Evolutionary conservation across 2,888 invertebrate species (phyloP).

Genomic region (Cerceris rybyensis): DNA sequence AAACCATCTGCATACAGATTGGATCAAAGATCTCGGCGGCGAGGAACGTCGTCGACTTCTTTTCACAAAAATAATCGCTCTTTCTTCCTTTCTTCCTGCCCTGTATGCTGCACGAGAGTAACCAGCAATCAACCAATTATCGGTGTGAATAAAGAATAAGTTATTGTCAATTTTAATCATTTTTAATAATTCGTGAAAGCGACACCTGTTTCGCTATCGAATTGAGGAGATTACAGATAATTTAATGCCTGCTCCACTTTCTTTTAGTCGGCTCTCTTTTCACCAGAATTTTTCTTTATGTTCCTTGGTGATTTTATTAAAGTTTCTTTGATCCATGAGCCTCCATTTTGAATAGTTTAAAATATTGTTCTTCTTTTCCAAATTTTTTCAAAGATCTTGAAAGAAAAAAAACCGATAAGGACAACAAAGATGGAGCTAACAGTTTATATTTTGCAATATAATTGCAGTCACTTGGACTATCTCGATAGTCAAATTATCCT

Average conservation of each 20-base stretch:
- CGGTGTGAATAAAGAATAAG: constrained; percentile 25
- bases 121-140: constrained; percentile 46
- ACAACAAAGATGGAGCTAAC: too few species aligned
- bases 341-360: too few species aligned
- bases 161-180: constrained; percentile 30
- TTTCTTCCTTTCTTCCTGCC: constrained; percentile 16
- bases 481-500: too few species aligned
- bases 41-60: background rate
- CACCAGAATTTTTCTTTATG: too few species aligned
- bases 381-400: too few species aligned
- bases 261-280: background rate
- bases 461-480: too few species aligned
- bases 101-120: background rate
- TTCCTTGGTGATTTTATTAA: too few species aligned
- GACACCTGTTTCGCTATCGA: background rate
- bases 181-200: background rate
- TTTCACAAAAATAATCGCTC: constrained; percentile 5
- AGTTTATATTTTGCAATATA: too few species aligned
- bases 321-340: too few species aligned
- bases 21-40: constrained; percentile 3
- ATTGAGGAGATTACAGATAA: background rate
- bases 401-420: too few species aligned
- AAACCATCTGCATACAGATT: constrained; percentile 57
- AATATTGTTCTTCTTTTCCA: too few species aligned
- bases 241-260: background rate